Conservation (phyloP, 2,888 invertebrate species). For the Stenolophus ochropezus region DNA sequence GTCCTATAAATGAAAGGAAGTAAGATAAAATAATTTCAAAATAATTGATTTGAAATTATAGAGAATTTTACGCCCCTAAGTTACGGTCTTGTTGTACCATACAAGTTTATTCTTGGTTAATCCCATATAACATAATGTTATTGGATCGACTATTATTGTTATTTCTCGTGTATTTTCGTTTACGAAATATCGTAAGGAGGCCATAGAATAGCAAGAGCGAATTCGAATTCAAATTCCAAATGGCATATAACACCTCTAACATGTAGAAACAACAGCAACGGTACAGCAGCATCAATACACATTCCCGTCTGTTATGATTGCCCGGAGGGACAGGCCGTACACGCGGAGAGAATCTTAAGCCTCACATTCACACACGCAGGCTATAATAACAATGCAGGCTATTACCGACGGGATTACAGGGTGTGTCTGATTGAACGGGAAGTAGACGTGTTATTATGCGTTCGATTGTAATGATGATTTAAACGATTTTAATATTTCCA, state of each 20-base stretch:
- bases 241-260: neutral
- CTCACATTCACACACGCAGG: neutral
- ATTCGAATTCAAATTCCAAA: neutral
- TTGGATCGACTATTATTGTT: no score
- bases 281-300: slow-evolving; percentile 28
- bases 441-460: slow-evolving; percentile 26
- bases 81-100: no score
- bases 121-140: no score
- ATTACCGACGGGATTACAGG: slow-evolving; percentile 38
- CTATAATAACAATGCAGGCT: slow-evolving; percentile 55
- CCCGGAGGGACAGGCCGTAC: slow-evolving; percentile 33
- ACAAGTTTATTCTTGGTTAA: no score
- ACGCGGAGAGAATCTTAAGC: slow-evolving; percentile 43
- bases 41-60: no score
- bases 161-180: no score
- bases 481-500: slow-evolving; percentile 47
- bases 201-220: no score
- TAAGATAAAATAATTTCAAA: no score
- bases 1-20: no score
- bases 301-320: slow-evolving; percentile 41
- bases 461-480: slow-evolving; percentile 50
- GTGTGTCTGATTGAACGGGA: slow-evolving; percentile 42
- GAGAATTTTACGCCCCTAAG: no score
- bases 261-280: slow-evolving; percentile 20
- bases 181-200: no score